A percentile compares a stretch with the other conserved stretches of the same genome.
These are phyloP conservation scores for Lepus timidus DNA, from an alignment of 2,113 vertebrate species.

Conservation along the genomic window DNA sequence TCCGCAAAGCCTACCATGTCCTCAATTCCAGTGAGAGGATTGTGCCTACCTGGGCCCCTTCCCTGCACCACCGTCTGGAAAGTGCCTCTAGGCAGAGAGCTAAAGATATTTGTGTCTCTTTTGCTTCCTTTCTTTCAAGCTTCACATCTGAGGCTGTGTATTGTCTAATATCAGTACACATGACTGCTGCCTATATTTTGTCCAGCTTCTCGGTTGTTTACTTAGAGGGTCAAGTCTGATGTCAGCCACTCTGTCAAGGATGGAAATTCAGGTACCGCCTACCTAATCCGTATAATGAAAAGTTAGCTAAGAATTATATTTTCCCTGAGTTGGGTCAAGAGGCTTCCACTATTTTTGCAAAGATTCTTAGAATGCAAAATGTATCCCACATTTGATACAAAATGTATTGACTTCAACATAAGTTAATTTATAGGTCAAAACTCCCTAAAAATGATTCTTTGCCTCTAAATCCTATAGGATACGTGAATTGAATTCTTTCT, in stretches of 20 bases:
- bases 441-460: conserved; percentile 4
- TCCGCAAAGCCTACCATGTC: background rate
- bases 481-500: conserved; percentile 53
- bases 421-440: conserved; percentile 1
- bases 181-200: background rate
- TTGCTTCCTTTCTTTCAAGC: background rate
- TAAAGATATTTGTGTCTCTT: background rate
- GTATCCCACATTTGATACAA: background rate
- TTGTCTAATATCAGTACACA: background rate
- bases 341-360: conserved; percentile 40
- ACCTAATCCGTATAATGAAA: background rate
- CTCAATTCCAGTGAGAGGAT: background rate
- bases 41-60: background rate
- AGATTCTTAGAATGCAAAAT: background rate
- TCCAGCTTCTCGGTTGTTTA: background rate
- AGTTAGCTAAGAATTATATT: conserved; percentile 21
- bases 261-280: background rate
- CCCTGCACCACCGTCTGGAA: background rate
- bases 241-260: background rate
- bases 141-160: background rate
- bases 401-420: conserved; percentile 9
- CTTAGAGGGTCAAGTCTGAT: background rate
- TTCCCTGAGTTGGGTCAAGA: background rate
- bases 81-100: background rate
- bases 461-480: conserved; percentile 43